These are phyloP conservation scores for Synanthedon myopaeformis DNA, from an alignment of 2,888 invertebrate genomes.

Conservation along the genomic window DNA sequence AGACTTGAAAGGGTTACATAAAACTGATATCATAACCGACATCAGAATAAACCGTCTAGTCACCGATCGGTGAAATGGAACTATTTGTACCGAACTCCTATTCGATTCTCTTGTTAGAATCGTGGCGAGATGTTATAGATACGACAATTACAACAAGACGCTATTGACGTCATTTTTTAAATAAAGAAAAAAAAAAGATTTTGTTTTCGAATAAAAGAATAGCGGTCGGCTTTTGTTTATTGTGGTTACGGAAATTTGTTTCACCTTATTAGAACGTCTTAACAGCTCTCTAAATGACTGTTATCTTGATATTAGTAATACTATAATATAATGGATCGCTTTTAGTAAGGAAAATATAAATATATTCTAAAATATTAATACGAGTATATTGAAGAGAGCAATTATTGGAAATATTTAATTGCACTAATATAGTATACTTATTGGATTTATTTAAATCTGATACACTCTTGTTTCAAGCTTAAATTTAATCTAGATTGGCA, in stretches of 20 bases:
- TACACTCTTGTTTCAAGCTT: too few relatives aligned
- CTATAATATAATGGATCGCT: too few relatives aligned
- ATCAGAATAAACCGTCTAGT: conserved; percentile 30
- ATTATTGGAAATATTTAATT: too few relatives aligned
- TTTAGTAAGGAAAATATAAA: too few relatives aligned
- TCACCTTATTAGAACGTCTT: neutral
- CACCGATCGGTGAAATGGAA: conserved; percentile 41
- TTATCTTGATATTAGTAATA: too few relatives aligned
- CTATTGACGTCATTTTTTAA: conserved; percentile 34
- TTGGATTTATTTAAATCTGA: too few relatives aligned
- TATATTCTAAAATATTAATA: too few relatives aligned
- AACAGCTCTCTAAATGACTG: too few relatives aligned
- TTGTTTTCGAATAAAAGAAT: neutral
- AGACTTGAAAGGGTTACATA: conserved; percentile 8
- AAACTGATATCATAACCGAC: conserved; percentile 25
- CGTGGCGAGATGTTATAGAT: conserved; percentile 52
- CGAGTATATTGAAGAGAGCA: too few relatives aligned
- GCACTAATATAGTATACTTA: too few relatives aligned
- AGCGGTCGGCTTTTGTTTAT: conserved; percentile 1
- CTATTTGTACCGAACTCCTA: conserved; percentile 16
- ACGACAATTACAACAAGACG: conserved; percentile 22
- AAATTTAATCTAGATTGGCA: too few relatives aligned
- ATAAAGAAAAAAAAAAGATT: conserved; percentile 18
- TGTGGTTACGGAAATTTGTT: neutral
- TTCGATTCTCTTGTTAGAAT: conserved; percentile 43